phyloP scores from a whole-genome alignment of 1,140 invertebrate species.

The Caenorhabditis briggsae region DNA sequence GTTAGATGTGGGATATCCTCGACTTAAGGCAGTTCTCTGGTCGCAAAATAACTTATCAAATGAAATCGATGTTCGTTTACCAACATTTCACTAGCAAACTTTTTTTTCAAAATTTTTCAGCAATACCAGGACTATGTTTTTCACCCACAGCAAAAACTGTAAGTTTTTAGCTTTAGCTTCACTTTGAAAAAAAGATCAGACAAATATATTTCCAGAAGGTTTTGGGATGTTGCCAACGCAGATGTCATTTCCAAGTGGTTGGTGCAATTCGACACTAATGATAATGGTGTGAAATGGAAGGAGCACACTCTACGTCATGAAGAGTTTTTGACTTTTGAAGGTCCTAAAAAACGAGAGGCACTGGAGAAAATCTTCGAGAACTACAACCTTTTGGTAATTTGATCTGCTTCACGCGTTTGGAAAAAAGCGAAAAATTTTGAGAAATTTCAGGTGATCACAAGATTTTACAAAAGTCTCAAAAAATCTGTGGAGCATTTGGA shows the following conservation, averaged over 20 bases:
- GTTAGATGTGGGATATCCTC: background rate
- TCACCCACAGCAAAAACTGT: background rate
- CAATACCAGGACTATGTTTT: slow-evolving; percentile 30
- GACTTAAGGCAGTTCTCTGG: background rate
- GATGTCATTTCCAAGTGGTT: slow-evolving; percentile 42
- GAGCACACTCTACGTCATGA: background rate
- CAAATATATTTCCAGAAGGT: background rate
- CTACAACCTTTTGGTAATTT: background rate
- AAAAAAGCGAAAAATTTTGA: background rate
- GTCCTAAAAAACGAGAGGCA: background rate
- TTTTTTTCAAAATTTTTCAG: slow-evolving; percentile 3
- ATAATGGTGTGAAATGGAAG: slow-evolving; percentile 12
- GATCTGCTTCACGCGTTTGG: background rate
- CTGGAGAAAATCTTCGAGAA: background rate
- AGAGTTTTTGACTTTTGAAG: background rate
- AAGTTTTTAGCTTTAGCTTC: background rate
- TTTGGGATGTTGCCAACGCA: background rate
- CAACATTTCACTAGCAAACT: too few relatives aligned
- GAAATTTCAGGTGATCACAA: slow-evolving; percentile 7
- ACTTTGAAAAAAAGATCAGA: too few relatives aligned
- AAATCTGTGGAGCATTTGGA: slow-evolving; percentile 3
- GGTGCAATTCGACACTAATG: slow-evolving; percentile 26
- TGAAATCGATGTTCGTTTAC: slow-evolving; percentile 22
- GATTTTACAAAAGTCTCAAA: slow-evolving; percentile 40
- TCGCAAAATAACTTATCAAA: background rate